Evolutionary conservation across 2,113 vertebrate species (phyloP).

Genomic region (Oreochromis aureus): DNA sequence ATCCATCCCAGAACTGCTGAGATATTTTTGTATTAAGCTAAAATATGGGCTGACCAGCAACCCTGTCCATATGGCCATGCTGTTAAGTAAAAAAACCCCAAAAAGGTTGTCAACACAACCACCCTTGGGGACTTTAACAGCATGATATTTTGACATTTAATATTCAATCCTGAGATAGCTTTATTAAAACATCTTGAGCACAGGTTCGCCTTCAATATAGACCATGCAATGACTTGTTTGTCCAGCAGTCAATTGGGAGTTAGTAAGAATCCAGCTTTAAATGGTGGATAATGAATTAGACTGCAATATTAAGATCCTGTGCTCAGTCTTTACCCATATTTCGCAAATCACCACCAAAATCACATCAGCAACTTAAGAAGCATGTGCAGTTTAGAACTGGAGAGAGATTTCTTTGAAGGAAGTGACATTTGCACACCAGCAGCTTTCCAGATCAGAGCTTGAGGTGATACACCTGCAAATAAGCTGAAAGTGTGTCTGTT

Average conservation of each 20-base stretch:
- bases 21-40: background rate
- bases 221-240: background rate
- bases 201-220: background rate
- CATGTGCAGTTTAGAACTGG: background rate
- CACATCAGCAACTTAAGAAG: background rate
- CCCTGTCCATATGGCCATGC: background rate
- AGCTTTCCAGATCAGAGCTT: background rate
- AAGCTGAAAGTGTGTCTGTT: background rate
- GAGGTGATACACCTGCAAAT: constrained; percentile 20
- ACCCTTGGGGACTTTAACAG: background rate
- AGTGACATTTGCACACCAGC: background rate
- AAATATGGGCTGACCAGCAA: background rate
- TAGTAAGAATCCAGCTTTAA: background rate
- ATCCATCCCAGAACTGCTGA: background rate
- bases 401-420: background rate
- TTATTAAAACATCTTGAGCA: background rate
- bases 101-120: background rate
- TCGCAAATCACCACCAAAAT: background rate
- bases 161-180: background rate
- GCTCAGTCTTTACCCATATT: background rate
- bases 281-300: background rate
- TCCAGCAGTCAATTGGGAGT: background rate
- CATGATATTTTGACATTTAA: background rate
- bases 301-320: background rate
- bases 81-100: background rate